Percentiles rank a stretch among this genome's conserved stretches.
phyloP scores from a whole-genome alignment of 2,797 vertebrate genomes.

The Tragelaphus eurycerus region DNA sequence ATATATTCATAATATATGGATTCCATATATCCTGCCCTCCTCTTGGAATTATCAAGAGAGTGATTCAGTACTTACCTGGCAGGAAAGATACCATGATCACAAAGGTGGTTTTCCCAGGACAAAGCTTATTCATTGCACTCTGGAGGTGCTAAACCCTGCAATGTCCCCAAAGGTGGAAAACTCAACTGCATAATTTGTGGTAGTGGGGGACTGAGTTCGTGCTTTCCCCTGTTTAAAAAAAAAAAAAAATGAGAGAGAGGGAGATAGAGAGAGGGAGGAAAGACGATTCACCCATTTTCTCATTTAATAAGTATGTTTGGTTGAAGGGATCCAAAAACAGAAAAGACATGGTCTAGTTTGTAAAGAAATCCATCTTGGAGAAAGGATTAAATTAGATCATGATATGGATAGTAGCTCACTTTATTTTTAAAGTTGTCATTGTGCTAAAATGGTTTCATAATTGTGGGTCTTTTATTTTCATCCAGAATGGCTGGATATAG shows the following conservation, averaged over 20 bases:
- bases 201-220: neutral
- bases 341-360: neutral
- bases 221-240: neutral
- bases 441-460: neutral
- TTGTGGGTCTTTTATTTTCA: neutral
- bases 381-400: conserved; percentile 8
- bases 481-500: neutral
- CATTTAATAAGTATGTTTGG: neutral
- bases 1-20: neutral
- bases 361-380: neutral
- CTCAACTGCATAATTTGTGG: neutral
- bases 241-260: neutral
- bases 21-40: neutral
- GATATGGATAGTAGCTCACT: neutral
- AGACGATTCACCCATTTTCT: neutral
- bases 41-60: neutral
- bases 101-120: neutral
- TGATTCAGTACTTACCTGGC: neutral
- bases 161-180: neutral
- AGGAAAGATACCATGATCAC: neutral
- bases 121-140: neutral
- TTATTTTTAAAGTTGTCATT: neutral
- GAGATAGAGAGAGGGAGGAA: neutral
- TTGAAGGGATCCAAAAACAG: neutral
- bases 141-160: neutral